These are phyloP conservation scores for Vandiemenella viatica DNA, from an alignment of 2,888 invertebrate genomes.

Conservation along the genomic window DNA sequence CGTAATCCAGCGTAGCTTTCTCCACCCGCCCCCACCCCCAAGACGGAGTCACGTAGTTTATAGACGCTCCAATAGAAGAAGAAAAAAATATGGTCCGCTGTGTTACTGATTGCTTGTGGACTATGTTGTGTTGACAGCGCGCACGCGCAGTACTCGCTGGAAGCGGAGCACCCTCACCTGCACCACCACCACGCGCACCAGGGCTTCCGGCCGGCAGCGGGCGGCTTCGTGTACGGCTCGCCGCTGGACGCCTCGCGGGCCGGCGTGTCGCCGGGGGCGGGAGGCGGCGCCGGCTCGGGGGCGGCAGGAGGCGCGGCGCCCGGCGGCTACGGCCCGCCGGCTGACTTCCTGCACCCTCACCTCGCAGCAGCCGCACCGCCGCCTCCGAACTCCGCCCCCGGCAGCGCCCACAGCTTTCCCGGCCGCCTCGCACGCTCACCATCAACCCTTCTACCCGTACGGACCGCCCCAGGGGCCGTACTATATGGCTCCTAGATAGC, in stretches of 20 bases:
- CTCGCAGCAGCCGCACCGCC: too few species aligned
- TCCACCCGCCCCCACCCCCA: too few species aligned
- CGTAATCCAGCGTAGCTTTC: too few species aligned
- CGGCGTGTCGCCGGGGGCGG: conserved; percentile 6
- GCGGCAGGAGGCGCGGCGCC: too few species aligned
- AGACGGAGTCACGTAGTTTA: too few species aligned
- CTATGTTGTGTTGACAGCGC: conserved; percentile 4
- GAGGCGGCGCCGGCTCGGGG: conserved; percentile 9
- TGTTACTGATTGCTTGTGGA: too few species aligned
- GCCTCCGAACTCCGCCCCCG: too few species aligned
- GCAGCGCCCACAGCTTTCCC: conserved; percentile 7
- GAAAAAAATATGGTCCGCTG: too few species aligned
- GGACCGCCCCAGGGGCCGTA: conserved; percentile 15
- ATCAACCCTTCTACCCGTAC: conserved; percentile 15
- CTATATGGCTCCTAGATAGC: conserved; percentile 15
- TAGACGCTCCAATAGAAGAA: too few species aligned
- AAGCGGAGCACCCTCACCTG: background rate
- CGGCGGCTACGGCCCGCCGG: background rate
- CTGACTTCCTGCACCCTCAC: conserved; percentile 5
- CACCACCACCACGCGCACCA: conserved; percentile 5
- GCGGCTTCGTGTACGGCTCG: conserved; percentile 7
- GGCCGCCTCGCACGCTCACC: conserved; percentile 6
- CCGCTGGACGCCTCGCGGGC: background rate
- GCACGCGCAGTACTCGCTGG: conserved; percentile 8
- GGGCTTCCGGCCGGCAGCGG: background rate